Evolutionary conservation across 2,888 invertebrate genomes (phyloP).

Genomic region (Aplocera efformata): DNA sequence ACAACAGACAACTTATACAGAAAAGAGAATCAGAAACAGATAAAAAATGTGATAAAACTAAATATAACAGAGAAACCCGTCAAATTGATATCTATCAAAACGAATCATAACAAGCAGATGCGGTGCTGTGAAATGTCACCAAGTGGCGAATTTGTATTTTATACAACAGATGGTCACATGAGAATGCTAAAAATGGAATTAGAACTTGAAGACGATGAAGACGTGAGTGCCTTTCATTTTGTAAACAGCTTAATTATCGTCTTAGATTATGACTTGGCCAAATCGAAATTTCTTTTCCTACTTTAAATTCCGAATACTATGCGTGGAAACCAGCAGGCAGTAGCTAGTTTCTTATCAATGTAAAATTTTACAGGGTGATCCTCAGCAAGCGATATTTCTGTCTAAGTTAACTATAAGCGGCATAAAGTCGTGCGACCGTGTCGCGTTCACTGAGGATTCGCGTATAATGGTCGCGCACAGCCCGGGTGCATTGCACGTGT

Average conservation of each 20-base stretch:
- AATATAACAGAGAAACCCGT: conserved; percentile 78
- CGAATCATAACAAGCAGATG: conserved; percentile 84
- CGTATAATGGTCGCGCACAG: conserved; percentile 43
- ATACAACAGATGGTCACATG: conserved; percentile 84
- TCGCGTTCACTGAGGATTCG: conserved; percentile 58
- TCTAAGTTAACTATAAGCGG: conserved; percentile 57
- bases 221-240: conserved; percentile 71
- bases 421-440: conserved; percentile 47
- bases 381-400: conserved; percentile 54
- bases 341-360: neutral
- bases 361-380: conserved; percentile 51
- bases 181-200: conserved; percentile 84
- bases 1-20: conserved; percentile 37
- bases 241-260: too few relatives aligned
- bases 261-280: too few relatives aligned
- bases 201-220: conserved; percentile 18
- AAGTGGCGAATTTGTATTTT: conserved; percentile 86
- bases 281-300: too few relatives aligned
- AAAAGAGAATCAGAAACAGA: conserved; percentile 9
- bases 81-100: conserved; percentile 85
- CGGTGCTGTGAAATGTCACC: conserved; percentile 85
- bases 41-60: conserved; percentile 34
- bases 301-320: too few relatives aligned
- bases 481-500: conserved; percentile 42
- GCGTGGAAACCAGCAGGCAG: too few relatives aligned